Evolutionary conservation across 2,113 vertebrate species (phyloP).

Genomic region (Cricetomys ansorgei): DNA sequence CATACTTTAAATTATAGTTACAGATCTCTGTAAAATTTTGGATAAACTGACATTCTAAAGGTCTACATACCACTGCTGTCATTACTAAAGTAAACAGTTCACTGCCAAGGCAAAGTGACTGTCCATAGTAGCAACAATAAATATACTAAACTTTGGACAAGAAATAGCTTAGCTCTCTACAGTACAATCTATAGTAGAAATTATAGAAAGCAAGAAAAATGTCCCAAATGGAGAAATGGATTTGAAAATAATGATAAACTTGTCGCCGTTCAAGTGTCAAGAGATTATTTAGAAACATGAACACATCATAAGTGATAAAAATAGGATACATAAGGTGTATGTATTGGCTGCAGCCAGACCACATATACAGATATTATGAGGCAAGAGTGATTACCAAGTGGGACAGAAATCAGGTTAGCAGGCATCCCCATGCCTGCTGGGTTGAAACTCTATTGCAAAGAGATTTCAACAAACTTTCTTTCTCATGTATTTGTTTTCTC

Average conservation of each 20-base stretch:
- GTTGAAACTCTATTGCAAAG: neutral
- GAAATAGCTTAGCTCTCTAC: neutral
- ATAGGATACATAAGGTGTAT: neutral
- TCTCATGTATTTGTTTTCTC: neutral
- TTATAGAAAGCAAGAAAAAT: neutral
- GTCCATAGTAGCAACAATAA: neutral
- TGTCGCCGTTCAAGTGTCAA: neutral
- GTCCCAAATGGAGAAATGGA: neutral
- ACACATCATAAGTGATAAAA: neutral
- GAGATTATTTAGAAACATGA: no score
- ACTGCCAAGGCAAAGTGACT: neutral
- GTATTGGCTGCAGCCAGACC: neutral
- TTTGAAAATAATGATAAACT: neutral
- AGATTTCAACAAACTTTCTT: neutral
- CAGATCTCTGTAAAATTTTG: neutral
- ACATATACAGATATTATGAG: neutral
- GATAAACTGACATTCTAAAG: neutral
- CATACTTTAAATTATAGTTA: slow-evolving; percentile 26
- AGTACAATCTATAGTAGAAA: neutral
- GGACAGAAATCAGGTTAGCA: neutral
- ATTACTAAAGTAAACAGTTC: neutral
- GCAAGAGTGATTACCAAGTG: neutral
- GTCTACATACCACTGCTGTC: neutral
- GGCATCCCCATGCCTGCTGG: neutral
- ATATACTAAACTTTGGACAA: neutral